phyloP scores from a whole-genome alignment of 1,140 invertebrate species.

The Geopemphigus sp. region DNA sequence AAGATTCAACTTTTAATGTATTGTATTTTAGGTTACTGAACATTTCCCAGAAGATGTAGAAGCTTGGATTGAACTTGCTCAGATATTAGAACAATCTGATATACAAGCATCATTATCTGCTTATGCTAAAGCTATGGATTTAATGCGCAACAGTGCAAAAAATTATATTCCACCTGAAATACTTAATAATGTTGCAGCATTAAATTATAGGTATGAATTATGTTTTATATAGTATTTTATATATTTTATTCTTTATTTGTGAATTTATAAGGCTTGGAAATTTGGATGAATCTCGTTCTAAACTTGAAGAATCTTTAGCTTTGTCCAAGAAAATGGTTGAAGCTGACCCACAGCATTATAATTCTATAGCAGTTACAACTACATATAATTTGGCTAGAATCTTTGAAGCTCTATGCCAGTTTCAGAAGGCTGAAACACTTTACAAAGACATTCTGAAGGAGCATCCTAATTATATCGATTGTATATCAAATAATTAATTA shows the following conservation, averaged over 20 bases:
- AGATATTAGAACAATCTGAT: constrained; percentile 95
- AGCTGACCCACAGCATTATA: constrained; percentile 91
- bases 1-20: background rate
- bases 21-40: constrained; percentile 72
- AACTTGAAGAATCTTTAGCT: constrained; percentile 81
- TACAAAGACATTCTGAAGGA: constrained; percentile 97
- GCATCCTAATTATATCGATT: constrained; percentile 99
- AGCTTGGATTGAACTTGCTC: constrained; percentile 98
- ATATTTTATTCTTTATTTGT: constrained; percentile 21
- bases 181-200: constrained; percentile 93
- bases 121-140: constrained; percentile 89
- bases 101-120: constrained; percentile 82
- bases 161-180: constrained; percentile 97
- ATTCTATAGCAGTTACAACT: constrained; percentile 93
- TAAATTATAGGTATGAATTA: constrained; percentile 76
- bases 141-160: constrained; percentile 82
- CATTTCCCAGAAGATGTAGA: constrained; percentile 98
- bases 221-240: background rate
- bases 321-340: constrained; percentile 73
- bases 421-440: constrained; percentile 93
- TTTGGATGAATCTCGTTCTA: constrained; percentile 77
- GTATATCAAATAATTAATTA: constrained; percentile 63
- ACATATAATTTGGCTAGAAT: constrained; percentile 94
- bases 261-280: constrained; percentile 67
- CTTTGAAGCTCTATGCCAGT: constrained; percentile 88